A percentile compares a stretch with the other conserved stretches of the same genome.
These are phyloP conservation scores for Phodopus roborovskii DNA, from an alignment of 2,113 vertebrate species.

Conservation along the genomic window DNA sequence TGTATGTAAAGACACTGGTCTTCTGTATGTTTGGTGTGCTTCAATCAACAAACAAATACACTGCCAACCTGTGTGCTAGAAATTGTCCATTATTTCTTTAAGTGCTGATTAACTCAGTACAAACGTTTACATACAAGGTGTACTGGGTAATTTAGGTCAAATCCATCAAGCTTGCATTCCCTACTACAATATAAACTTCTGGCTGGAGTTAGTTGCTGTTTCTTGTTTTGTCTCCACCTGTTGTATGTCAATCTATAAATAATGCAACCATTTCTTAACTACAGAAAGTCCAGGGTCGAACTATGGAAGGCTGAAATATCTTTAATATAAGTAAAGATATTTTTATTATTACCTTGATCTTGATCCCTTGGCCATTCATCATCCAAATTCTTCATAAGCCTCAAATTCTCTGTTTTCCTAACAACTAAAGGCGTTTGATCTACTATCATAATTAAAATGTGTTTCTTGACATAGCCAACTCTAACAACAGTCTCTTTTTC, in stretches of 20 bases:
- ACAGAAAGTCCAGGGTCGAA: not conserved
- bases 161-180: not conserved
- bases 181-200: not conserved
- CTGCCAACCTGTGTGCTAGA: not conserved
- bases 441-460: not conserved
- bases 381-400: not conserved
- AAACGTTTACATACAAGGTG: not conserved
- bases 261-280: not conserved
- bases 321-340: not conserved
- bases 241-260: not conserved
- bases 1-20: not conserved
- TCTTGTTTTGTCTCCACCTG: not conserved
- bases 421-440: not conserved
- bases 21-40: not conserved
- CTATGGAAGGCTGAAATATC: not conserved
- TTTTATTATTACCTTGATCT: not conserved
- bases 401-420: conserved; percentile 7
- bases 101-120: not conserved
- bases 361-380: too few species aligned
- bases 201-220: not conserved
- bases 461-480: not conserved
- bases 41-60: not conserved
- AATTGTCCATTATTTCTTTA: not conserved
- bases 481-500: not conserved
- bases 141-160: not conserved